phyloP scores from a whole-genome alignment of 1,140 invertebrate genomes.

The Drosophila arawakana region DNA sequence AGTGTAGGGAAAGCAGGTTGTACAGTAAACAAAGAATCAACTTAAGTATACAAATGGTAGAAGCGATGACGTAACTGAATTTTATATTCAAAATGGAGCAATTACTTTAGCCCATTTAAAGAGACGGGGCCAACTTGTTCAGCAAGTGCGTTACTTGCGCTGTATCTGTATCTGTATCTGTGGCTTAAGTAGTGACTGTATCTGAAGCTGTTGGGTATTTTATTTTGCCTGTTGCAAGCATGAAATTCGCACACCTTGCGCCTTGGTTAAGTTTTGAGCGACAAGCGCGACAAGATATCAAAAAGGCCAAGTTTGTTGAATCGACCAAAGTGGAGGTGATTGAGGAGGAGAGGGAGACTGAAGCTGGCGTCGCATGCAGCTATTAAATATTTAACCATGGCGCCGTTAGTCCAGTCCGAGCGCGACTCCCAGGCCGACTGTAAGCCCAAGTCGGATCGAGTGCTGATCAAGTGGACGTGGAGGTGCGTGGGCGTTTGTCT shows the following conservation, averaged over 20 bases:
- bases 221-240: constrained; percentile 28
- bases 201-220: constrained; percentile 14
- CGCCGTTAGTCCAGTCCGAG: constrained; percentile 41
- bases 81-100: constrained; percentile 3
- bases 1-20: no score
- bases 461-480: constrained; percentile 60
- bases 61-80: no score
- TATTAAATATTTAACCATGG: constrained; percentile 59
- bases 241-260: constrained; percentile 75
- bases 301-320: constrained; percentile 65
- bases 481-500: constrained; percentile 73
- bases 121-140: constrained; percentile 4
- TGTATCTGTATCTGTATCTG: constrained; percentile 4
- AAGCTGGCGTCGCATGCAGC: constrained; percentile 33
- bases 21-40: no score
- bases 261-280: constrained; percentile 59
- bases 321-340: constrained; percentile 15
- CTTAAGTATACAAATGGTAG: no score
- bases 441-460: neutral
- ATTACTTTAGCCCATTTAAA: constrained; percentile 1
- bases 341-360: constrained; percentile 24
- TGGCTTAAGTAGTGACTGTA: constrained; percentile 5
- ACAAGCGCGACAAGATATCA: constrained; percentile 79
- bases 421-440: constrained; percentile 4
- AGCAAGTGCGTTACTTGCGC: constrained; percentile 14